phyloP scores from a whole-genome alignment of 64 coral and sea anemone genomes.

The Orbicella faveolata region DNA sequence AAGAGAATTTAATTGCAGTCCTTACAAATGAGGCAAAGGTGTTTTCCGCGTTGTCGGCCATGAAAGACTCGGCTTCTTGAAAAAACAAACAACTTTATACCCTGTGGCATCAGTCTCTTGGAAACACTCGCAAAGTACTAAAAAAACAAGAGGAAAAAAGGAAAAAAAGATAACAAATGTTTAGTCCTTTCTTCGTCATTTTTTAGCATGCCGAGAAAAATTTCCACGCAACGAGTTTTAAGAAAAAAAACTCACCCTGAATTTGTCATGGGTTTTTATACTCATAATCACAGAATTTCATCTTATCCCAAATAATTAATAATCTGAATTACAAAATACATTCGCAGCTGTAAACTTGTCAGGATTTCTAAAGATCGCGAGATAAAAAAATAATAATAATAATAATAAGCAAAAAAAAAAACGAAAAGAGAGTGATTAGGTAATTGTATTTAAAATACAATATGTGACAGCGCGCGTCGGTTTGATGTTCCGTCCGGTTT shows the following conservation, averaged over 20 bases:
- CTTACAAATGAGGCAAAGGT: not conserved
- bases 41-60: not conserved
- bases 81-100: conserved; percentile 8
- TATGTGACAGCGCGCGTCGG: not conserved
- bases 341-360: not conserved
- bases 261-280: too few species aligned
- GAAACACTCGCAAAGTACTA: not conserved
- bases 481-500: too few species aligned
- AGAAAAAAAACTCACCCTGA: too few species aligned
- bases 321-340: not conserved
- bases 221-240: too few species aligned
- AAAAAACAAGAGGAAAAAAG: not conserved
- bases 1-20: not conserved
- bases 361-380: not conserved
- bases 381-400: not conserved
- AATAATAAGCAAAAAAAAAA: too few species aligned
- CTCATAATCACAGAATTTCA: not conserved
- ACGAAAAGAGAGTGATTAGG: not conserved
- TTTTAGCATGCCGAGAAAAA: too few species aligned
- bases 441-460: not conserved
- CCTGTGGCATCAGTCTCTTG: not conserved
- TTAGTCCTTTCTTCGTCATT: not conserved
- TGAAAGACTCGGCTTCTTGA: not conserved
- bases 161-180: not conserved
- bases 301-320: not conserved